Conservation (phyloP, 2,888 invertebrate genomes). For the Thera britannica region DNA sequence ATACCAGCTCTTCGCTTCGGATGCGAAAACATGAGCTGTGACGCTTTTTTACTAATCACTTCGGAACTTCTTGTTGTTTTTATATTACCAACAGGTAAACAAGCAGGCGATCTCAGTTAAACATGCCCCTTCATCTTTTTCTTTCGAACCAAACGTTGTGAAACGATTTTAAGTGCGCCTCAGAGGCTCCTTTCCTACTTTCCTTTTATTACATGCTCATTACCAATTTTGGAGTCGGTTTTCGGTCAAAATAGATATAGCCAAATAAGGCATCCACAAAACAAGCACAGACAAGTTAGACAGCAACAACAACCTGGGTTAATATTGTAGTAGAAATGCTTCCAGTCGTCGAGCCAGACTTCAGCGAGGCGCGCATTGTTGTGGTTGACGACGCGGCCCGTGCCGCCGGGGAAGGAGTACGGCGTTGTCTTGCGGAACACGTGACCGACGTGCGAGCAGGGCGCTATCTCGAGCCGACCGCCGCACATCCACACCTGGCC, state of each 20-base stretch:
- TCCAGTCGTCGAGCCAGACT: constrained; percentile 99
- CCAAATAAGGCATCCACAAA: constrained; percentile 1
- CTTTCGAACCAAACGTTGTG: no score
- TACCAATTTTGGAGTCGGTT: no score
- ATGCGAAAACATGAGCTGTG: no score
- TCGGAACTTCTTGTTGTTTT: no score
- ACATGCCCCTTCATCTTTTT: no score
- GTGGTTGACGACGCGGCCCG: constrained; percentile 98
- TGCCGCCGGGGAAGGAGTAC: constrained; percentile 99
- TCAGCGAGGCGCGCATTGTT: constrained; percentile 99
- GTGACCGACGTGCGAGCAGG: constrained; percentile 98
- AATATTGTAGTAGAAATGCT: constrained; percentile 99
- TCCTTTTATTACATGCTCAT: no score
- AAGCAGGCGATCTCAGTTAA: no score
- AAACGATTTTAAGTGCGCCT: no score
- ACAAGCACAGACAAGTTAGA: constrained; percentile 13
- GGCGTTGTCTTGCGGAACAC: constrained; percentile 99
- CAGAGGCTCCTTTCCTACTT: no score
- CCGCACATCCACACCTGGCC: constrained; percentile 98
- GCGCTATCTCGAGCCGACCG: constrained; percentile 96
- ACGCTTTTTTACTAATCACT: no score
- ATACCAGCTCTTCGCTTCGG: no score
- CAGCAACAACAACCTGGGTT: constrained; percentile 91
- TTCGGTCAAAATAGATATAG: not conserved
- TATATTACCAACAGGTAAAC: no score